These are phyloP conservation scores for Adrianichthys oophorus DNA, from an alignment of 2,797 vertebrate species.

Conservation along the genomic window DNA sequence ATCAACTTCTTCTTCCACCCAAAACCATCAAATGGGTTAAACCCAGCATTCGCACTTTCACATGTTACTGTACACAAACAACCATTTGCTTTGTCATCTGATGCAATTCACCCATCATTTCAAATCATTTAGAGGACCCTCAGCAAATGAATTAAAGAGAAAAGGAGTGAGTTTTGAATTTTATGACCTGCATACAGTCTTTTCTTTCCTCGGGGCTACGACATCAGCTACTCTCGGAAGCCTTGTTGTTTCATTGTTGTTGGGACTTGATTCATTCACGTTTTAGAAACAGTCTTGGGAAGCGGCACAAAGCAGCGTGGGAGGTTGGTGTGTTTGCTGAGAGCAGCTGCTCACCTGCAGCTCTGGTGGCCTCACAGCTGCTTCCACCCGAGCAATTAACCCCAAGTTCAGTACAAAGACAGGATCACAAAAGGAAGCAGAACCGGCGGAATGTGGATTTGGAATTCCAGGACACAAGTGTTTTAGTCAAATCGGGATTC, in stretches of 20 bases:
- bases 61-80: conserved; percentile 33
- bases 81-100: not conserved
- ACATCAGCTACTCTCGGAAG: conserved; percentile 35
- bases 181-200: not conserved
- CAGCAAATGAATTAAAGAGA: not conserved
- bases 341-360: conserved; percentile 66
- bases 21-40: conserved; percentile 47
- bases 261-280: conserved; percentile 27
- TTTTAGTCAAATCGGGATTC: conserved; percentile 18
- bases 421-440: conserved; percentile 27
- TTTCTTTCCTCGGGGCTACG: conserved; percentile 5
- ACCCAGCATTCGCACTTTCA: conserved; percentile 16
- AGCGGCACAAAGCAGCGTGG: conserved; percentile 49
- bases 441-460: conserved; percentile 18
- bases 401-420: conserved; percentile 48
- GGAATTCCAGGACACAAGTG: conserved; percentile 3
- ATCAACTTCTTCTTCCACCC: conserved; percentile 39
- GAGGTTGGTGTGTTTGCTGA: conserved; percentile 52
- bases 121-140: not conserved
- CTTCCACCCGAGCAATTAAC: conserved; percentile 57
- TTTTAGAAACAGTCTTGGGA: conserved; percentile 55
- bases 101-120: not conserved
- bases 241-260: conserved; percentile 48
- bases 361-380: conserved; percentile 60
- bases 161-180: not conserved